Percentiles rank a stretch among this genome's conserved stretches.
These are phyloP conservation scores for Chelmon rostratus DNA, from an alignment of 2,797 vertebrate species.

Conservation along the genomic window DNA sequence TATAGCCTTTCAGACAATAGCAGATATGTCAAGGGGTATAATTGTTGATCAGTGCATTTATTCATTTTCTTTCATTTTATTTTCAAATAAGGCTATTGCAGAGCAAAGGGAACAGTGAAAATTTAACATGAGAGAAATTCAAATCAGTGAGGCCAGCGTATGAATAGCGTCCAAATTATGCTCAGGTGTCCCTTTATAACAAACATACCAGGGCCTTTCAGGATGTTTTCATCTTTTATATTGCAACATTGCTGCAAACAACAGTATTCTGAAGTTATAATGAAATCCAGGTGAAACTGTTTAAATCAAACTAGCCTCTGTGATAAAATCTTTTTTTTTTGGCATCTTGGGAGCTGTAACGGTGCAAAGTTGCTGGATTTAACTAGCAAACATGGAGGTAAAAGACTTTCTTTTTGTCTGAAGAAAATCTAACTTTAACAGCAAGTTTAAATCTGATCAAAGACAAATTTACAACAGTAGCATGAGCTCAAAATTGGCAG, in stretches of 20 bases:
- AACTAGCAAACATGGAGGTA: background rate
- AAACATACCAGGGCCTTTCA: slow-evolving; percentile 20
- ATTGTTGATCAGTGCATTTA: slow-evolving; percentile 20
- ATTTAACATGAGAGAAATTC: slow-evolving; percentile 5
- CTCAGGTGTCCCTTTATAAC: slow-evolving; percentile 24
- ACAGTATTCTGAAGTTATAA: slow-evolving; percentile 17
- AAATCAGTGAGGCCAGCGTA: slow-evolving; percentile 7
- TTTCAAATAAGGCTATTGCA: slow-evolving; percentile 15
- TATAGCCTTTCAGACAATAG: slow-evolving; percentile 20
- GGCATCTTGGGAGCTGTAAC: background rate
- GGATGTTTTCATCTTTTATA: slow-evolving; percentile 31
- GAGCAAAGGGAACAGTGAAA: slow-evolving; percentile 4
- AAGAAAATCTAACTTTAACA: background rate
- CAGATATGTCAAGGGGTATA: slow-evolving; percentile 31
- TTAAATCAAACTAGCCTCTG: slow-evolving; percentile 18
- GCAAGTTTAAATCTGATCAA: background rate
- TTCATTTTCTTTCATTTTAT: background rate
- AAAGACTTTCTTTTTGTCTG: background rate
- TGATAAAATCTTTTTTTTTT: background rate
- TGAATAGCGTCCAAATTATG: slow-evolving; percentile 2
- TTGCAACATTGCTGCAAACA: slow-evolving; percentile 19
- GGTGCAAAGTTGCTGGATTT: slow-evolving; percentile 13
- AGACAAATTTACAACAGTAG: background rate
- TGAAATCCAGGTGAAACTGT: slow-evolving; percentile 32
- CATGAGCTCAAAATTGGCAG: background rate